Evolutionary conservation across 2,797 vertebrate species (phyloP).

Genomic region (Scleropages formosus): DNA sequence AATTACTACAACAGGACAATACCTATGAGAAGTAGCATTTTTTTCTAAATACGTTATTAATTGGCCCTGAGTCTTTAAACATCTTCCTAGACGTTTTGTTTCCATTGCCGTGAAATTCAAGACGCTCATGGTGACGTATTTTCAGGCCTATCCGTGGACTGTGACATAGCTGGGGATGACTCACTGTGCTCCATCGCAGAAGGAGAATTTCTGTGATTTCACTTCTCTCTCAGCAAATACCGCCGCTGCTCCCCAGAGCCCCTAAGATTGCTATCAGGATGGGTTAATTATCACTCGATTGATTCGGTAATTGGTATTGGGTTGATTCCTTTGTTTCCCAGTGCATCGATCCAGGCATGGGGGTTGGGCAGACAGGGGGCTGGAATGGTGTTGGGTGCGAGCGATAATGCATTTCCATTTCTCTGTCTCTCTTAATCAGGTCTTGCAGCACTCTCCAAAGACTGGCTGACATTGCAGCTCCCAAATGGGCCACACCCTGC

Average conservation of each 20-base stretch:
- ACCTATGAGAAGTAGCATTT: no score
- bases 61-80: no score
- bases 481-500: neutral
- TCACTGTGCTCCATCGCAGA: no score
- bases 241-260: neutral
- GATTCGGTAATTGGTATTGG: neutral
- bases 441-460: neutral
- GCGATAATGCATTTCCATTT: neutral
- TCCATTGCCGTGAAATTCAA: no score
- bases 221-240: neutral
- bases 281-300: neutral
- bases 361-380: no score
- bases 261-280: neutral
- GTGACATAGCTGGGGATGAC: no score
- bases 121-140: no score
- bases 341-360: neutral
- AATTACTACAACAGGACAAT: no score
- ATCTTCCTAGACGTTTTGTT: no score
- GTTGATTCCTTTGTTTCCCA: neutral
- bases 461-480: neutral
- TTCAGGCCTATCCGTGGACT: no score
- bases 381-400: neutral
- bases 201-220: neutral
- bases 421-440: neutral
- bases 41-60: no score